Percentiles rank a stretch among this genome's conserved stretches.
Conservation (phyloP, 2,888 invertebrate genomes). For the Tipula confusa region DNA sequence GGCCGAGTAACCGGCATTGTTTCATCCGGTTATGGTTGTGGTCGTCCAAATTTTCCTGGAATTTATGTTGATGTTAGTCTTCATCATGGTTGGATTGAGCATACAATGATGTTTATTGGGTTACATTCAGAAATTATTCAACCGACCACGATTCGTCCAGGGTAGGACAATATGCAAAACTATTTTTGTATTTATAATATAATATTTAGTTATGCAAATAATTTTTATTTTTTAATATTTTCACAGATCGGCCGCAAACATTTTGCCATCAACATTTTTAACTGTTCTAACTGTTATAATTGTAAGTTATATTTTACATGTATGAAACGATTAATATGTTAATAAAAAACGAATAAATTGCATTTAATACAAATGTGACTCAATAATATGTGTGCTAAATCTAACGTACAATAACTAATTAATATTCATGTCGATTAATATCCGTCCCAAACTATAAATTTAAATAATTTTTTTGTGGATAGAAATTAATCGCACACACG, state of each 20-base stretch:
- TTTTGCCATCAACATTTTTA: neutral
- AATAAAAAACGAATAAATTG: neutral
- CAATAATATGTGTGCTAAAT: neutral
- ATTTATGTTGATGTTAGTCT: constrained; percentile 33
- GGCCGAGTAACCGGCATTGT: constrained; percentile 34
- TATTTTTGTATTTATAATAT: too few relatives aligned
- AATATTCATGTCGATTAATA: neutral
- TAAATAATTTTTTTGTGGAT: neutral
- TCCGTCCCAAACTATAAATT: neutral
- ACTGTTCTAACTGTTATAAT: neutral
- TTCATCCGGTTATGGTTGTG: constrained; percentile 34
- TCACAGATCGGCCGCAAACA: neutral
- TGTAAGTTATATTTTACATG: neutral
- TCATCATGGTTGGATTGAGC: constrained; percentile 32
- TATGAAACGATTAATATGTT: neutral
- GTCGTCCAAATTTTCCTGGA: constrained; percentile 34
- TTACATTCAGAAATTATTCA: neutral
- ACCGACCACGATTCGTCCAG: constrained; percentile 29
- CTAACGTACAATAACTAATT: neutral
- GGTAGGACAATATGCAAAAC: neutral
- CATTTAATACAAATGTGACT: neutral
- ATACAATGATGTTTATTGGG: neutral
- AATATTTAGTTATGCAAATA: too few relatives aligned
- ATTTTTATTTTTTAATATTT: neutral
- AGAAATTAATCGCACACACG: neutral